A percentile compares a stretch with the other conserved stretches of the same genome.
Evolutionary conservation across 2,113 vertebrate genomes (phyloP).

Genomic region (Centropristis striata): DNA sequence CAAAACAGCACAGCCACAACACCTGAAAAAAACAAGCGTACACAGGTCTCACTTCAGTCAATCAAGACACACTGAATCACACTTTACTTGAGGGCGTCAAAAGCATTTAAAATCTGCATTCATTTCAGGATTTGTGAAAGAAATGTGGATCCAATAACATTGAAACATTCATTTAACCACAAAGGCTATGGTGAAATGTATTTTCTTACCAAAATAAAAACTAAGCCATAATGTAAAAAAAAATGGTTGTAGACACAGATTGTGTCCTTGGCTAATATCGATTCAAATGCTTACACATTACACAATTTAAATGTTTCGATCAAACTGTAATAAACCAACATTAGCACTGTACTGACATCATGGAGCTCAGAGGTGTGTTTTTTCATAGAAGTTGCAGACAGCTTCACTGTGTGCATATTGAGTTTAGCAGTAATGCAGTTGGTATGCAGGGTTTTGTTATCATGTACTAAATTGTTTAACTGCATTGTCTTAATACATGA

Average conservation of each 20-base stretch:
- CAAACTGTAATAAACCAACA: background rate
- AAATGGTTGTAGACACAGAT: background rate
- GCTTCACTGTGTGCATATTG: no score
- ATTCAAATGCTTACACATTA: no score
- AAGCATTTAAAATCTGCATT: background rate
- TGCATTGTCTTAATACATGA: no score
- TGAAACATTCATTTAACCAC: background rate
- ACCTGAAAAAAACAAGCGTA: conserved; percentile 79
- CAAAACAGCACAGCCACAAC: conserved; percentile 98
- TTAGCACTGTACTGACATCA: background rate
- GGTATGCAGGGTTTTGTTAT: no score
- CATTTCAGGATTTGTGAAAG: background rate
- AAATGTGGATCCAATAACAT: background rate
- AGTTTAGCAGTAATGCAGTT: no score
- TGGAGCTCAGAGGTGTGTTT: background rate
- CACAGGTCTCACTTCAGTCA: background rate
- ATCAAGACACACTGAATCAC: background rate
- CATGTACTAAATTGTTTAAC: no score
- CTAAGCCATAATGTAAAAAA: background rate
- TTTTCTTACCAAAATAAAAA: background rate
- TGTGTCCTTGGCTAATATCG: background rate
- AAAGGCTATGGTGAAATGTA: background rate
- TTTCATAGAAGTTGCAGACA: no score
- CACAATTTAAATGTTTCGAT: background rate
- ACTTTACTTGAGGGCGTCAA: background rate